Percentiles rank a stretch among this genome's conserved stretches.
Conservation (phyloP, 2,797 vertebrate genomes). For the Dendrocincla tyrannina region DNA sequence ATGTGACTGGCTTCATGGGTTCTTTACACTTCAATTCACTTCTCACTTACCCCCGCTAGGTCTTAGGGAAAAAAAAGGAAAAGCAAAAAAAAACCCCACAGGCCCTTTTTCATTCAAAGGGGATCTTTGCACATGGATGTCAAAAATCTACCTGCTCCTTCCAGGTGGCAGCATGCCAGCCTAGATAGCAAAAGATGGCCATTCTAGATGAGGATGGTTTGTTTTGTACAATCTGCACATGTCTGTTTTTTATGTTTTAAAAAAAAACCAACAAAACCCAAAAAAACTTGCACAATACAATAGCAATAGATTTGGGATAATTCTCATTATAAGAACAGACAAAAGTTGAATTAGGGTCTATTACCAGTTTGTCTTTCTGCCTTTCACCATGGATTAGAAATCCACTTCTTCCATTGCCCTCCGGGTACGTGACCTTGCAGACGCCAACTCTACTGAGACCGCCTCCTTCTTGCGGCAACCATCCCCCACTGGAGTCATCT, state of each 20-base stretch:
- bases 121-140: background rate
- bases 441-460: conserved; percentile 96
- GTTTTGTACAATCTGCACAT: background rate
- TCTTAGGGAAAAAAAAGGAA: background rate
- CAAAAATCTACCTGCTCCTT: conserved; percentile 5
- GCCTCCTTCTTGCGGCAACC: conserved; percentile 97
- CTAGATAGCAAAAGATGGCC: background rate
- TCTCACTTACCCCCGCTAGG: background rate
- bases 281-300: background rate
- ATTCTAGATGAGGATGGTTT: background rate
- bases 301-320: conserved; percentile 10
- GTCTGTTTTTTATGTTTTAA: background rate
- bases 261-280: background rate
- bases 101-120: background rate
- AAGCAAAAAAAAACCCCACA: background rate
- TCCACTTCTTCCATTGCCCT: conserved; percentile 87
- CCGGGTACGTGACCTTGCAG: conserved; percentile 90
- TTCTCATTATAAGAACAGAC: conserved; percentile 42
- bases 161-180: background rate
- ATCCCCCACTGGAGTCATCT: conserved; percentile 99
- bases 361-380: conserved; percentile 97
- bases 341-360: conserved; percentile 37
- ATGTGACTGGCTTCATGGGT: conserved; percentile 39
- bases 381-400: conserved; percentile 98
- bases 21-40: conserved; percentile 57